Evolutionary conservation across 2,113 vertebrate species (phyloP), one percentile per base, ranked within the genome.

Genomic region (Synodontis membranacea): DNA sequence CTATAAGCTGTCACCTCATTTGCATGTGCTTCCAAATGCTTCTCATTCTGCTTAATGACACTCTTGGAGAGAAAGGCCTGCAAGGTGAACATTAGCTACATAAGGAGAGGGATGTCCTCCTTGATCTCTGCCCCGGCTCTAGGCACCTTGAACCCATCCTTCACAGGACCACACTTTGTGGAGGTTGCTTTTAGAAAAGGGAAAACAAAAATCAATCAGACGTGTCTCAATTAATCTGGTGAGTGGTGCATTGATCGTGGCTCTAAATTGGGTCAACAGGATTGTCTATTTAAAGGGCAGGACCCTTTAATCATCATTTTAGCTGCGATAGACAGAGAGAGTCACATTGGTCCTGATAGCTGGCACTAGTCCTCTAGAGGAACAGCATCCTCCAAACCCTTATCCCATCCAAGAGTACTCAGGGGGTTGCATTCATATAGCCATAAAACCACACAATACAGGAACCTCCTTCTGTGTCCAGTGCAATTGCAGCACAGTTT

Each of bases 221-320:
- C 92, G 93, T 92, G 92, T 95, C 95, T 96, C 96, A 95, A 94
- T 95, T 94, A 95, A 95, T 95, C 95, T 95, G 93, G 91, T 87
- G 48, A 88, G 94, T 93, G 91, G 89, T 90, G 93, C 94, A 96
- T 94, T 94, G 95, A 96, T 96, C 90, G 93, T 91, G 86, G 92
- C 91, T 95, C 95, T 95, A 95, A 96, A 95, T 95, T 95, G 95
- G 96, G 96, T 95, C 95, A 94, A 94, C 92, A 93, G 93, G 94
- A 92, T 92, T 95, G 92, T 95, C 95, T 94, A 93, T 95, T 95
- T 94, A 93, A 93, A 95, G 95, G 95, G 91, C 93, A 95, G 91
- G 95, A 94, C 94, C 95, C 94, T 92, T 96, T 95, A 93, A 96
- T 96, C 94, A 96, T 94, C 93, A 90, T 94, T 95, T 95, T 92